These are phyloP conservation scores for Papilio elwesi DNA, from an alignment of 2,888 invertebrate species.

Conservation along the genomic window DNA sequence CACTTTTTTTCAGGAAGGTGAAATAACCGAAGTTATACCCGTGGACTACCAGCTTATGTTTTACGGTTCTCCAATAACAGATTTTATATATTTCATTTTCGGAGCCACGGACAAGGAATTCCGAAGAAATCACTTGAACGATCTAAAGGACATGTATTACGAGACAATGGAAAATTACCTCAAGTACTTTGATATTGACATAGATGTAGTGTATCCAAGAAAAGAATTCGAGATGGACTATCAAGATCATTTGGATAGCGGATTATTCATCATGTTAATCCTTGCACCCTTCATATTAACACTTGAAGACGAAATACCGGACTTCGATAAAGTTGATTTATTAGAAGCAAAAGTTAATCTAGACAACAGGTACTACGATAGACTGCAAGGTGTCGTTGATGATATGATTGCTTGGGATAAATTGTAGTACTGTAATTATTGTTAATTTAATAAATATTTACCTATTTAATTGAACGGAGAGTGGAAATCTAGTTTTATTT, in stretches of 20 bases:
- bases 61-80: slow-evolving; percentile 52
- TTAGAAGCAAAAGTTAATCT: slow-evolving; percentile 45
- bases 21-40: slow-evolving; percentile 52
- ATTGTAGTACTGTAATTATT: slow-evolving; percentile 32
- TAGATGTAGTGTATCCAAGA: slow-evolving; percentile 50
- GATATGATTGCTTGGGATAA: slow-evolving; percentile 55
- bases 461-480: no score
- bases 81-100: slow-evolving; percentile 54
- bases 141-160: slow-evolving; percentile 57
- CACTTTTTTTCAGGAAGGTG: slow-evolving; percentile 52
- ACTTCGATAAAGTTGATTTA: slow-evolving; percentile 49
- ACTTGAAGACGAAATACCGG: slow-evolving; percentile 50
- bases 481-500: no score
- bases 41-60: slow-evolving; percentile 56
- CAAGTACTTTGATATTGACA: slow-evolving; percentile 52
- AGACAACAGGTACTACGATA: slow-evolving; percentile 48
- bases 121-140: slow-evolving; percentile 51
- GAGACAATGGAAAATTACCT: slow-evolving; percentile 51
- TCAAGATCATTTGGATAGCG: slow-evolving; percentile 53
- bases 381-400: slow-evolving; percentile 52
- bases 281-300: slow-evolving; percentile 52
- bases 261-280: slow-evolving; percentile 52
- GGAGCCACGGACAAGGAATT: slow-evolving; percentile 51
- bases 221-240: slow-evolving; percentile 55
- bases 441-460: no score